Evolutionary conservation across 2,113 vertebrate species (phyloP), one percentile per base, ranked within the genome.

Genomic region (Regulus satrapa): DNA sequence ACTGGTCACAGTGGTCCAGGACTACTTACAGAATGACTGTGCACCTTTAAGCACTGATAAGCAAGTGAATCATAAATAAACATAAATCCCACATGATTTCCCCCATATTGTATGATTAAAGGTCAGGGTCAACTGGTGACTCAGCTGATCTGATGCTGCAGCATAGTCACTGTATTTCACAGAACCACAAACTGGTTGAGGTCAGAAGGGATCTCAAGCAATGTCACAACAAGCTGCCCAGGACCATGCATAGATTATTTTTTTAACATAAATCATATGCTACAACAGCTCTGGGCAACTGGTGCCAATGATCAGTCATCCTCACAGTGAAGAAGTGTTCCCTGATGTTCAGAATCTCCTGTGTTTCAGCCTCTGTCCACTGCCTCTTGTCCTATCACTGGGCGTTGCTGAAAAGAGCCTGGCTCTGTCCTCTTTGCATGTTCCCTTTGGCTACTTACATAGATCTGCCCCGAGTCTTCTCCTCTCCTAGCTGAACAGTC

Each of bases 181-280:
- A 89, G 26, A 79, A 63, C 19, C n/a, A 72, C 23, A 36, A 68
- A 59, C 0, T 8, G 10, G 18, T 6, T 81, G 25, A 55, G 17
- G 26, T 4, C 4, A 3, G 28, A 81, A 81, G 21, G 21, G 14
- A 56, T 20, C 18, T 51, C 56, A 79, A 54, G 23, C 11, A 74
- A 23, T 6, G 15, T 13, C 29, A 75, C 13, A 73, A 63, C 11
- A 69, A 7, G 5, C 6, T 67, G 28, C 6, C 38, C 41, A 81
- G 41, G 21, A 48, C 4, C 2, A 13, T 0, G 4, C 3, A 5
- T 10, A 71, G 8, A 18, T 12, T 1, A 5, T 4, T 12, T 40
- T 73, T 40, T 46, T 8, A 32, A 0, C 10, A 23, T 14, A 59
- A 34, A 0, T 3, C 10, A 76, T 17, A 68, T 3, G 14, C 15